Conservation (phyloP, 2,888 invertebrate species). For the Pyrocoelia pectoralis region DNA sequence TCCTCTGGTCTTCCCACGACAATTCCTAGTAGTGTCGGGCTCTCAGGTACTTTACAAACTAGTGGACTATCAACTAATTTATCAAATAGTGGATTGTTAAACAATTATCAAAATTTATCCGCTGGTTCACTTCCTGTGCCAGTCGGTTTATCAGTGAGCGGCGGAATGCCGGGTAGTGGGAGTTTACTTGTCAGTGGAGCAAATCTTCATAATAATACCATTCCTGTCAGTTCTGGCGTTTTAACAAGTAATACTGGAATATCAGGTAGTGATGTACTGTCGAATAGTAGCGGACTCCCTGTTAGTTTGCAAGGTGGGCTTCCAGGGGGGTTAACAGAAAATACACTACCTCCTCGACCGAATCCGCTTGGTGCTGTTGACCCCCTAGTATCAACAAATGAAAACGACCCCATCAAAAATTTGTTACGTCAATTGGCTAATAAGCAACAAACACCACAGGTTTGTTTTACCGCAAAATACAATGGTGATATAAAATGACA, state of each 20-base stretch:
- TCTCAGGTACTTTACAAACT: slow-evolving; percentile 27
- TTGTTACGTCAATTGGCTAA: slow-evolving; percentile 61
- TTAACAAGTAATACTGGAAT: slow-evolving; percentile 20
- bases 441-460: slow-evolving; percentile 41
- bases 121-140: slow-evolving; percentile 14
- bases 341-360: slow-evolving; percentile 40
- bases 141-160: slow-evolving; percentile 23
- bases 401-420: slow-evolving; percentile 63
- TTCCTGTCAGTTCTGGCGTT: slow-evolving; percentile 16
- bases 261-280: slow-evolving; percentile 21
- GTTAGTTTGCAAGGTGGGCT: slow-evolving; percentile 30
- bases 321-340: slow-evolving; percentile 24
- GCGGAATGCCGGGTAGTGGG: slow-evolving; percentile 20
- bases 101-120: slow-evolving; percentile 28
- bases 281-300: slow-evolving; percentile 20
- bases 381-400: slow-evolving; percentile 38
- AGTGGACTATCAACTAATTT: slow-evolving; percentile 29
- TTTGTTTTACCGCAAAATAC: no score
- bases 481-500: no score
- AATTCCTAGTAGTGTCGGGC: slow-evolving; percentile 32
- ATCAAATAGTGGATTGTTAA: slow-evolving; percentile 26
- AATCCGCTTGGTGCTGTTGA: slow-evolving; percentile 45
- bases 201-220: slow-evolving; percentile 7
- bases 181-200: slow-evolving; percentile 13
- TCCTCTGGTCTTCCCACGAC: slow-evolving; percentile 30